phyloP scores from a whole-genome alignment of 2,888 invertebrate species.

The Cantharis nigra region DNA sequence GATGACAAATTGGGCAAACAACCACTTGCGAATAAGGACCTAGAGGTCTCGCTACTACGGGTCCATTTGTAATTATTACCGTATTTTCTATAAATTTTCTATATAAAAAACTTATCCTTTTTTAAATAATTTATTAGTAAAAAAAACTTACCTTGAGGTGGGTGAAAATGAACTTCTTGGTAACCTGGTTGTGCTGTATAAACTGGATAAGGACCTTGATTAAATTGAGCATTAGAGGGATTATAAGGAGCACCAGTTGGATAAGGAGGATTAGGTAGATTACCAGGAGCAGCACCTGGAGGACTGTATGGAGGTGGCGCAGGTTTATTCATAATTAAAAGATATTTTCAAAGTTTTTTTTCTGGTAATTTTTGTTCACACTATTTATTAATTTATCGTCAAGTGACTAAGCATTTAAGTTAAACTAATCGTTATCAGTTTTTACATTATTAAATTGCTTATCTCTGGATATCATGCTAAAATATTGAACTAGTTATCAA shows the following conservation, averaged over 20 bases:
- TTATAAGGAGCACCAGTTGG: background rate
- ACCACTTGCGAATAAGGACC: conserved; percentile 52
- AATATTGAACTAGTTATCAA: background rate
- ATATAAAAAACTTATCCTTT: background rate
- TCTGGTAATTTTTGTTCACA: background rate
- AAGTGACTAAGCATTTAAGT: background rate
- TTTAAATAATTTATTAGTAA: background rate
- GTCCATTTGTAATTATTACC: conserved; percentile 8
- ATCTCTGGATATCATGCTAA: background rate
- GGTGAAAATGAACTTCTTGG: background rate
- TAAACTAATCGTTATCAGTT: background rate
- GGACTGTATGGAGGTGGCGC: background rate
- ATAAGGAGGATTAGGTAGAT: background rate
- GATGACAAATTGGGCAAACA: conserved; percentile 57
- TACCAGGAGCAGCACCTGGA: background rate
- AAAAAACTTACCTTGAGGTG: background rate
- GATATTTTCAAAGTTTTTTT: background rate
- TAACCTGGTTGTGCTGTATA: background rate
- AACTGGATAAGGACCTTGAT: background rate
- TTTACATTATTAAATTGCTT: background rate
- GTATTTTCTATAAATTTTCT: conserved; percentile 5
- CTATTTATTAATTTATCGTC: background rate
- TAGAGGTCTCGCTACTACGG: conserved; percentile 28
- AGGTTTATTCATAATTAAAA: background rate
- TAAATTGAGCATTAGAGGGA: background rate